Evolutionary conservation across 2,888 invertebrate genomes (phyloP), one percentile per base, ranked within the genome.

Genomic region (Parnassius mnemosyne): DNA sequence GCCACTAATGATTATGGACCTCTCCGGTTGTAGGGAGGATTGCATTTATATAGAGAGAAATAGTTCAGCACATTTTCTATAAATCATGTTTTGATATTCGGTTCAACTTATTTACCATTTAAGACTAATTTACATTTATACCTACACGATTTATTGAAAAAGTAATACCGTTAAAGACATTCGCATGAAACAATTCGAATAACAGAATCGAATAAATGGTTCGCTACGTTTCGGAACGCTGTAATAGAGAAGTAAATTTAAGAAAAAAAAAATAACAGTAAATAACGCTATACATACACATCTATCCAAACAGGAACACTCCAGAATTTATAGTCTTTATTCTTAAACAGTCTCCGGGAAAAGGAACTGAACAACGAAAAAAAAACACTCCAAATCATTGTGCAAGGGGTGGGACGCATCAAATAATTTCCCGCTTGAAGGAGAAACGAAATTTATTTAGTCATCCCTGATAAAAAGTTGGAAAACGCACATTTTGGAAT

Each of bases 281-380:
- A 85, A 87, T 87, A 83, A 85, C 83, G 70, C 70, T 67, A 76
- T 78, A 80, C 73, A 76, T 77, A 79, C 71, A 78, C 78, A 83
- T 73, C 77, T 77, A 75, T 74, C 79, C 75, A 78, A 76, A 76
- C 72, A 76, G 74, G 73, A 73, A 76, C 83, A 79, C 78, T 79
- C 76, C 71, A 54, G 79, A 84, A 89, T 89, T 88, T 89, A 88
- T 88, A 74, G 83, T 81, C 80, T 74, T 63, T 63, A 74, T 79
- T 78, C 81, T 81, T 81, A 80, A 83, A 81, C 78, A 81, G 78
- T 80, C 78, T 77, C 75, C 60, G 66, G 66, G 65, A 65, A 67
- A 62, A 71, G 71, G 75, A 63, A 73, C 70, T 70, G 72, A 70
- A 72, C 71, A 77, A 74, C 71, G 78, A 79, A 80, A 75, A 69